phyloP scores from a whole-genome alignment of 1,140 invertebrate species.

The Drosophila oshimai region DNA sequence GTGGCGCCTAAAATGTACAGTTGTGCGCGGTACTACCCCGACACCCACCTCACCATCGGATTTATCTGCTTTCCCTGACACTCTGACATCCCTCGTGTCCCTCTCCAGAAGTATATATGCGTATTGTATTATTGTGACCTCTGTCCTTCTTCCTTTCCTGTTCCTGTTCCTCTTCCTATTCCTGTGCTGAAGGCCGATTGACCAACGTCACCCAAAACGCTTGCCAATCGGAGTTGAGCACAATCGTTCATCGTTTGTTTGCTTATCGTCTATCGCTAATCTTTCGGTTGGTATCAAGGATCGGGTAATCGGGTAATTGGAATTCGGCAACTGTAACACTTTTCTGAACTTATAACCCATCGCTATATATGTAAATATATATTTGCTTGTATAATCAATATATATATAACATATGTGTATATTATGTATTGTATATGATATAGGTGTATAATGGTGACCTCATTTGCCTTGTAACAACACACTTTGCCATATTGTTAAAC shows the following conservation, averaged over 20 bases:
- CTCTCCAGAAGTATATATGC: conserved; percentile 42
- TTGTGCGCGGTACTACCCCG: conserved; percentile 18
- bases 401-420: conserved; percentile 28
- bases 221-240: conserved; percentile 45
- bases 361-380: conserved; percentile 43
- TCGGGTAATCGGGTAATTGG: conserved; percentile 15
- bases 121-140: background rate
- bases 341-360: conserved; percentile 48
- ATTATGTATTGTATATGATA: conserved; percentile 36
- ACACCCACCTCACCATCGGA: conserved; percentile 4
- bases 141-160: background rate
- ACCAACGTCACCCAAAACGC: conserved; percentile 52
- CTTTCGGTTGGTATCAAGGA: background rate
- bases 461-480: conserved; percentile 9
- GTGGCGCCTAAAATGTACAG: conserved; percentile 56
- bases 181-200: conserved; percentile 29
- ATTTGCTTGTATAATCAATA: conserved; percentile 32
- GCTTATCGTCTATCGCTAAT: conserved; percentile 14
- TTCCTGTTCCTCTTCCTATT: background rate
- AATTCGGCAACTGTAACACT: conserved; percentile 37
- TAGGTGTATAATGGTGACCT: conserved; percentile 29
- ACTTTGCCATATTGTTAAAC: conserved; percentile 50
- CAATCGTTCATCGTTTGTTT: conserved; percentile 4
- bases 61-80: background rate
- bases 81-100: background rate